A percentile compares a stretch with the other conserved stretches of the same genome.
Conservation (phyloP, 2,113 vertebrate species). For the Equus przewalskii region DNA sequence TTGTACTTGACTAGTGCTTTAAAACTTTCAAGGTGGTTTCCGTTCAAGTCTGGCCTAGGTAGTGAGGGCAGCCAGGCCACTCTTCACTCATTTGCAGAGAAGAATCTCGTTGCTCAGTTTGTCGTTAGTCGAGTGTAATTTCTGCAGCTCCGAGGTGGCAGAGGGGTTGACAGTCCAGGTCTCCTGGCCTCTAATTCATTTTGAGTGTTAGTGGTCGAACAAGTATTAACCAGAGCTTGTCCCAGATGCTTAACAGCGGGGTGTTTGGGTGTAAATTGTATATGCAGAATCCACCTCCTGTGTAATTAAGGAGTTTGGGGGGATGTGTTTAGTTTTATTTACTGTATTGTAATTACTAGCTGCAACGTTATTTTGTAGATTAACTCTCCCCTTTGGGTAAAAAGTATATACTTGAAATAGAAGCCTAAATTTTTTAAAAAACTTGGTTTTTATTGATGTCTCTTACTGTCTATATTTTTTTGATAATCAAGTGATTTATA, state of each 20-base stretch:
- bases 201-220: neutral
- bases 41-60: neutral
- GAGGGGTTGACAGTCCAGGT: neutral
- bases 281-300: neutral
- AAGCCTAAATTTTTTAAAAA: conserved; percentile 16
- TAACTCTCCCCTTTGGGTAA: neutral
- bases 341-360: neutral
- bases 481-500: conserved; percentile 30
- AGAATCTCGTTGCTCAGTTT: neutral
- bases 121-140: neutral
- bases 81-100: neutral
- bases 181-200: neutral
- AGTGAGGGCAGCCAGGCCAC: neutral
- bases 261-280: neutral
- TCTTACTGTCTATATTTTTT: conserved; percentile 17
- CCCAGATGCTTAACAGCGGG: neutral
- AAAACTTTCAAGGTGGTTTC: neutral
- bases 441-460: conserved; percentile 34
- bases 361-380: conserved; percentile 2
- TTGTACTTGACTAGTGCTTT: neutral
- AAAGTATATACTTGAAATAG: conserved; percentile 22
- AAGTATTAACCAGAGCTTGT: neutral
- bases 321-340: conserved; percentile 13
- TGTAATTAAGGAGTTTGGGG: neutral
- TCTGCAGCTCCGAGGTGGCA: neutral